Conservation (phyloP, 2,888 invertebrate genomes). For the Frankliniella fusca region DNA sequence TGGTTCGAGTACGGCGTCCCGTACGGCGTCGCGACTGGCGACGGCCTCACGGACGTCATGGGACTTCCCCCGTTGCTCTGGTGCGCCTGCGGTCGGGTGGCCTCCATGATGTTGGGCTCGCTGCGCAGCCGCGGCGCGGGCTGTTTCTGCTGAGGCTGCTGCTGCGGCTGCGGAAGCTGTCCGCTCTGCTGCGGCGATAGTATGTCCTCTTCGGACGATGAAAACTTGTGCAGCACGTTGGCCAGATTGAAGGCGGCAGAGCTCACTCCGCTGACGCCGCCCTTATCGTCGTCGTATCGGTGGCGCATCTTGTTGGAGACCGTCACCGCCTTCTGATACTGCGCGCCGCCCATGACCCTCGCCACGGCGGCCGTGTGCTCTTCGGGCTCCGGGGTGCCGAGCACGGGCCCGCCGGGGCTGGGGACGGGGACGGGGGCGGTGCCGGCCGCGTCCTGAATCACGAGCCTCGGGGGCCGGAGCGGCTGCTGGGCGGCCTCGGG, state of each 20-base stretch:
- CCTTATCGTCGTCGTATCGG: conserved; percentile 45
- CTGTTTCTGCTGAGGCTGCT: conserved; percentile 33
- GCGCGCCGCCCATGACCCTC: conserved; percentile 71
- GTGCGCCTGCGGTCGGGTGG: neutral
- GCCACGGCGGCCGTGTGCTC: conserved; percentile 60
- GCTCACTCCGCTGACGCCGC: conserved; percentile 32
- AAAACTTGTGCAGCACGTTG: conserved; percentile 36
- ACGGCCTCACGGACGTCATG: neutral
- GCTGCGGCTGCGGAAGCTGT: conserved; percentile 31
- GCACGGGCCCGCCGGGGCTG: neutral
- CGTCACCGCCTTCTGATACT: conserved; percentile 64
- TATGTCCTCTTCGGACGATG: conserved; percentile 28
- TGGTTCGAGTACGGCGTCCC: conserved; percentile 5
- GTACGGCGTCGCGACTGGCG: neutral
- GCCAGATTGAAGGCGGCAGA: conserved; percentile 39
- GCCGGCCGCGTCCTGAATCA: neutral
- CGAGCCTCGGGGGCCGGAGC: neutral
- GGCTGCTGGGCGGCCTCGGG: neutral
- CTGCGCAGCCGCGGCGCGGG: conserved; percentile 35
- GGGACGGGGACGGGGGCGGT: neutral
- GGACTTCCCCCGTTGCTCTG: conserved; percentile 36
- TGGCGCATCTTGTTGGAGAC: conserved; percentile 56
- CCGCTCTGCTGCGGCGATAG: neutral
- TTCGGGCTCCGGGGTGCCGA: conserved; percentile 40
- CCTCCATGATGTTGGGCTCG: conserved; percentile 31